Evolutionary conservation across 2,797 vertebrate genomes (phyloP).

Genomic region (Lophius americanus): DNA sequence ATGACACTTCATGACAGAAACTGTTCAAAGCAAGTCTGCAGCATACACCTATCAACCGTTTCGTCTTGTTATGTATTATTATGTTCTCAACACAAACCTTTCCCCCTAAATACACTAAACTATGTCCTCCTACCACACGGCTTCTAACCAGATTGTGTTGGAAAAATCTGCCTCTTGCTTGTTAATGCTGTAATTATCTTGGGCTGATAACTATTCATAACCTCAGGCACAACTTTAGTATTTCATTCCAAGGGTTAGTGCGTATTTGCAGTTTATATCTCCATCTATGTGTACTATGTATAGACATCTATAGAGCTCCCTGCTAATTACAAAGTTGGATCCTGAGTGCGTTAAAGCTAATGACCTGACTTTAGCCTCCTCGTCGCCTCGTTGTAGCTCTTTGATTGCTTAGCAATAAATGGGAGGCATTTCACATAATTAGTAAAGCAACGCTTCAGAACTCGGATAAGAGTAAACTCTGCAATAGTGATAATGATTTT

Average conservation of each 20-base stretch:
- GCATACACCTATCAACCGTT: too few relatives aligned
- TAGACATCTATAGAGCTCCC: constrained; percentile 16
- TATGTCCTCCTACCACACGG: neutral
- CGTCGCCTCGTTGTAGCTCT: constrained; percentile 30
- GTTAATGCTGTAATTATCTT: constrained; percentile 57
- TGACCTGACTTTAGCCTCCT: constrained; percentile 51
- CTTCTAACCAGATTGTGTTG: constrained; percentile 9
- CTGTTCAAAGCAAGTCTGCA: too few relatives aligned
- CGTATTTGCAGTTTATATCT: constrained; percentile 50
- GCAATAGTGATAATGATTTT: neutral
- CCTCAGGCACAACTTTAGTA: constrained; percentile 31
- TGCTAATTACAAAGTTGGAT: constrained; percentile 57
- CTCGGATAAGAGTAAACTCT: constrained; percentile 10
- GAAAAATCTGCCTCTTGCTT: constrained; percentile 30
- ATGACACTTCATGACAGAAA: neutral
- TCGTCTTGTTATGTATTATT: too few relatives aligned
- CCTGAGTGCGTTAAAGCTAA: constrained; percentile 39
- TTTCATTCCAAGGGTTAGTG: constrained; percentile 47
- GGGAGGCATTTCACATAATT: constrained; percentile 26
- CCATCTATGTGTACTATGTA: constrained; percentile 10
- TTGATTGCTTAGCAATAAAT: constrained; percentile 48
- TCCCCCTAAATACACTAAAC: neutral
- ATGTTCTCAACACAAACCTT: too few relatives aligned
- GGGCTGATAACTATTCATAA: constrained; percentile 48
- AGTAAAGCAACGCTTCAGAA: constrained; percentile 28